A percentile compares a stretch with the other conserved stretches of the same genome.
These are phyloP conservation scores for Mus musculus DNA, from an alignment of 2,113 vertebrate species.

Conservation along the genomic window DNA sequence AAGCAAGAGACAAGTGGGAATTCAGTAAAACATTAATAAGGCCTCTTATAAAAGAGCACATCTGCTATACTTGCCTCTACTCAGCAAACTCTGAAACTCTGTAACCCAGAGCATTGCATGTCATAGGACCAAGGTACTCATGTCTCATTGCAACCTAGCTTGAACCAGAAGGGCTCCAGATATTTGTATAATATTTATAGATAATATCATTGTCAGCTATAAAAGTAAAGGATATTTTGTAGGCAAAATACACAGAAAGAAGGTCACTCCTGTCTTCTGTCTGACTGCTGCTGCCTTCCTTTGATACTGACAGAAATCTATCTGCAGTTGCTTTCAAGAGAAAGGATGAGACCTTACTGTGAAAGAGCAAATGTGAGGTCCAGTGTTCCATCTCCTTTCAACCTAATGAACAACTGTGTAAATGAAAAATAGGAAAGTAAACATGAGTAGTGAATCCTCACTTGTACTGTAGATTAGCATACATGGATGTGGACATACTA, in stretches of 20 bases:
- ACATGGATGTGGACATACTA: not conserved
- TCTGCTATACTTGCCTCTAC: not conserved
- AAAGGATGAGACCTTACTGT: not conserved
- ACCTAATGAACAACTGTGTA: not conserved
- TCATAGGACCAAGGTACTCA: not conserved
- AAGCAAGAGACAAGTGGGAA: not conserved
- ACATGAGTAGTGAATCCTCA: not conserved
- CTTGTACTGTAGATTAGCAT: not conserved
- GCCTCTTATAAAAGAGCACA: not conserved
- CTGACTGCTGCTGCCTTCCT: slow-evolving; percentile 60
- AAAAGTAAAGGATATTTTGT: slow-evolving; percentile 43
- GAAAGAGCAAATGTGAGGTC: not conserved
- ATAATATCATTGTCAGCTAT: slow-evolving; percentile 59
- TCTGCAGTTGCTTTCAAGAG: slow-evolving; percentile 3
- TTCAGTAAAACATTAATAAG: not conserved
- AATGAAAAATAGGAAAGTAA: not conserved
- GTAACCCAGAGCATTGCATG: not conserved
- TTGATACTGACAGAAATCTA: slow-evolving; percentile 67
- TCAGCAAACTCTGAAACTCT: not conserved
- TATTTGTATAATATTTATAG: slow-evolving; percentile 74
- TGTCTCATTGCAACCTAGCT: slow-evolving; percentile 54
- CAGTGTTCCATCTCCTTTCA: not conserved
- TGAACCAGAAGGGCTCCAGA: slow-evolving; percentile 47
- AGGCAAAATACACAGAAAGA: slow-evolving; percentile 62
- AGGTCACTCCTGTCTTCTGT: slow-evolving; percentile 59